Evolutionary conservation across 2,888 invertebrate genomes (phyloP), one percentile per base, ranked within the genome.

Genomic region (Mechanitis mazaeus): DNA sequence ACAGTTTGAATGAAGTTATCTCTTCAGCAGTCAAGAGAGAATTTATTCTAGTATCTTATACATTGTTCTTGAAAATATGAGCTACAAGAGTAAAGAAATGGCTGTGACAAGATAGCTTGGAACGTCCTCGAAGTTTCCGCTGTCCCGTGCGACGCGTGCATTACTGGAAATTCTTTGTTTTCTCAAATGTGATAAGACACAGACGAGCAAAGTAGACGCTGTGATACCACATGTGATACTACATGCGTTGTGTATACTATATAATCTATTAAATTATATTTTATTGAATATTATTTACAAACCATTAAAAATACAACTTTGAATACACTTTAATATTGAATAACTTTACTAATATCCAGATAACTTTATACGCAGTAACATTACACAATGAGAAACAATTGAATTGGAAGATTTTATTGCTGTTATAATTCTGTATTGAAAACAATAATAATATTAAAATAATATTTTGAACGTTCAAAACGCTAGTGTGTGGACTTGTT

Each of bases 81-180:
- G 77, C 73, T 75, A 79, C 78, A 79, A 72, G 75, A 79, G 75
- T 74, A 79, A 78, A 78, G 78, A 76, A 81, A 80, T 79, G 78
- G 77, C 76, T 78, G 77, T 80, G 85, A 84, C 85, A 84, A 86
- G 87, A 86, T 86, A 87, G 79, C 79, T 72, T 75, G 73, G 80
- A 76, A 75, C 75, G 76, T 76, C 76, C 74, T 76, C 78, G 79
- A 81, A 78, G 78, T 76, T 83, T 82, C 81, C 79, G 79, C 69
- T 73, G 74, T 73, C 75, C 75, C 70, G 75, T 76, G 75, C 73
- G 62, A 71, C 70, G 75, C 74, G 73, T 79, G 79, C 83, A 82
- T 83, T 81, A 81, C 79, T 71, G 56, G 70, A 76, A 77, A 79
- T 81, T 75, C 80, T 84, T 84, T 85, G 83, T 84, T 81, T 67